phyloP scores from a whole-genome alignment of 2,113 vertebrate genomes.

The Malurus cyaneus region DNA sequence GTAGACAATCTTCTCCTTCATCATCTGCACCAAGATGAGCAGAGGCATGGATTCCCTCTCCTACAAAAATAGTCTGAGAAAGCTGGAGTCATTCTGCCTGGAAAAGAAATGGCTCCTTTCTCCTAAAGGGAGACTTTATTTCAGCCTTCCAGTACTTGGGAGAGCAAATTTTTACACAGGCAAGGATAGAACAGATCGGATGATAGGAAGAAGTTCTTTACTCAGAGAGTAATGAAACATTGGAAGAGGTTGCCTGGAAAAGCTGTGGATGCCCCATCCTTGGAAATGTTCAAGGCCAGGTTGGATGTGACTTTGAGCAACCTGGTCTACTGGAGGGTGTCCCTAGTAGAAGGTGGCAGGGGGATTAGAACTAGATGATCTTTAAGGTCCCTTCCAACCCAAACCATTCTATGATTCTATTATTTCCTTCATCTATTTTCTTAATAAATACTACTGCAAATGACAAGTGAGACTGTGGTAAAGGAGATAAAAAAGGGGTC shows the following conservation, averaged over 20 bases:
- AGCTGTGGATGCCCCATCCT: background rate
- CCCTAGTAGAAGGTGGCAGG: background rate
- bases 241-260: background rate
- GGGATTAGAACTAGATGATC: rapidly evolving
- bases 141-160: background rate
- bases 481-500: background rate
- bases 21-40: background rate
- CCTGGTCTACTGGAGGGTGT: background rate
- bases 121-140: background rate
- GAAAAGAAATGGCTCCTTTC: background rate
- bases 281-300: background rate
- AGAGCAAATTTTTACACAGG: background rate
- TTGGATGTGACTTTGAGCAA: background rate
- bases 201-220: background rate
- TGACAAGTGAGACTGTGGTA: background rate
- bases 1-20: background rate
- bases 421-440: background rate
- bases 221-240: rapidly evolving
- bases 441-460: background rate
- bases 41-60: background rate
- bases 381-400: background rate
- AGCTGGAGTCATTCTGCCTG: background rate
- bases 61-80: background rate
- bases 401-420: background rate
- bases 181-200: background rate